These are phyloP conservation scores for Parazoanthus swiftii DNA, from an alignment of 92 coral and sea anemone species.

Conservation along the genomic window DNA sequence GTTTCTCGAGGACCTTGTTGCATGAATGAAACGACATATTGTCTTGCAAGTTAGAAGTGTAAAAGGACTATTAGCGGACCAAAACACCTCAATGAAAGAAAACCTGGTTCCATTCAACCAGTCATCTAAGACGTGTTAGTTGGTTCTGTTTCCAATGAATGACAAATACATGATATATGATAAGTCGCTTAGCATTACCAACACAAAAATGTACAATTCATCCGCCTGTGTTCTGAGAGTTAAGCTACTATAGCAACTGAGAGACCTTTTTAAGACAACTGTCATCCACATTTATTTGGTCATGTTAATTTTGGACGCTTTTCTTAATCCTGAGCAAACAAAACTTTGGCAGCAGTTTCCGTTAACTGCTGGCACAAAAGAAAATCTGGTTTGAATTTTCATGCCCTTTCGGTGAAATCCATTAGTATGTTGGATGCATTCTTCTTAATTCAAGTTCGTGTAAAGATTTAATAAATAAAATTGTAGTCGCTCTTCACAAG, in stretches of 20 bases:
- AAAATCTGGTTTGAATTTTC: not conserved
- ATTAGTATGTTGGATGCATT: not conserved
- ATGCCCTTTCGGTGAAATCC: not conserved
- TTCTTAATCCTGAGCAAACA: conserved; percentile 1
- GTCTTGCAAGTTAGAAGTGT: not conserved
- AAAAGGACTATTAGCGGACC: not conserved
- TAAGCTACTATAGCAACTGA: conserved; percentile 28
- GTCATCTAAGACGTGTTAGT: not conserved
- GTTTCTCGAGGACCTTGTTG: conserved; percentile 27
- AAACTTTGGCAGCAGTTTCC: not conserved
- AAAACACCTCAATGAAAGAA: not conserved
- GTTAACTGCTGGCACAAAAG: not conserved
- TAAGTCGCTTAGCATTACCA: not conserved
- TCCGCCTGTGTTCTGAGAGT: not conserved
- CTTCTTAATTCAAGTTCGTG: not conserved
- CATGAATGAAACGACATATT: conserved; percentile 34
- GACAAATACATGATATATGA: not conserved
- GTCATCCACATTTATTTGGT: conserved; percentile 18
- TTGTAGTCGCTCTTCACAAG: too few species aligned
- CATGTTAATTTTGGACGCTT: conserved; percentile 1
- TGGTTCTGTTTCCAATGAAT: not conserved
- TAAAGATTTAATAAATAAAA: too few species aligned
- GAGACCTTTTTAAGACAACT: conserved; percentile 10
- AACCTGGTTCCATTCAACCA: not conserved
- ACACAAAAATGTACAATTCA: conserved; percentile 4